Evolutionary conservation across 2,113 vertebrate species (phyloP), one percentile per base, ranked within the genome.

Genomic region (Corydoras maculifer): DNA sequence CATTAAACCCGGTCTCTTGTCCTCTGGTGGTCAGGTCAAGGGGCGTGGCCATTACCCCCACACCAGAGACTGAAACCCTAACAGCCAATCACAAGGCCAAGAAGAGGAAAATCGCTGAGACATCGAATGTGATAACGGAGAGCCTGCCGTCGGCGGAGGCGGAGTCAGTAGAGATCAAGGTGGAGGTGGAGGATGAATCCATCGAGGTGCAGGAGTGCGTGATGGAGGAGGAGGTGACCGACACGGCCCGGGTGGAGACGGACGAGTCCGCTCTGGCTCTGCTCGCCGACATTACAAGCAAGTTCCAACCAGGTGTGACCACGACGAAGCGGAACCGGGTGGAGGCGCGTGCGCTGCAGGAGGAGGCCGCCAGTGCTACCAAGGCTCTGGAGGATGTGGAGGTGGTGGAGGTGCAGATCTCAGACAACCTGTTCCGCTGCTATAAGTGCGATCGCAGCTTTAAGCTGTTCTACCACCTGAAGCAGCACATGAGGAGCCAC

Each of bases 391-490:
- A 96, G 87, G 92, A 91, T 79, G 93, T 97, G 68, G 95, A 97
- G 85, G 91, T 99, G 75, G 94, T 98, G 78, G 95, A 98, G 84
- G 93, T 98, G 83, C 95, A 98, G 91, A 94, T 98, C 83, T 97
- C 97, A n/a, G 95, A 98, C 75, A 94, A 93, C 85, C 84, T 95
- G 81, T 99, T 97, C 87, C 93, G 93, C 84, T 99, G 97, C 87
- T 93, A 90, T 80, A 97, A 95, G 84, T 99, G 97, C 74, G 94
- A 94, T 62, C 94, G 94, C 80, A 93, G 91, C 25, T 99, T 98
- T 89, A 97, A 97, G 87, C 88, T 97, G 81, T 98, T 94, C 90
- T 97, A 97, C 86, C 97, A 99, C 89, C 95, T 98, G 80, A 98
- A 98, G 87, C 95, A 98, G 87, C 97, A 99, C 87, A 86, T 98